Conservation (phyloP, 2,888 invertebrate species). For the Drosophila nr. fundita region DNA sequence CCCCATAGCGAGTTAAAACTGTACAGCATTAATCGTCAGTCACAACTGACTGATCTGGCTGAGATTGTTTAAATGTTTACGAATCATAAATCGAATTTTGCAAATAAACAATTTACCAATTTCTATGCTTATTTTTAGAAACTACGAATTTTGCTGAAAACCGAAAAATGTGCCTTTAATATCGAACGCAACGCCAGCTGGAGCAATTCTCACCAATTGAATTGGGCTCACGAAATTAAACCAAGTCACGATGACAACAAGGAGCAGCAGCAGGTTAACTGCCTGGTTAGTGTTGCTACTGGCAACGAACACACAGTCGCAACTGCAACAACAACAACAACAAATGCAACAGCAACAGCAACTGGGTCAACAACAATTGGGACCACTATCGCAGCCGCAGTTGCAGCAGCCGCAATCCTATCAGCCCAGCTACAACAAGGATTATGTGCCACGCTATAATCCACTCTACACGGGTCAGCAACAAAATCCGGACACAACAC, state of each 20-base stretch:
- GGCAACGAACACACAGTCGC: slow-evolving; percentile 40
- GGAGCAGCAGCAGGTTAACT: slow-evolving; percentile 15
- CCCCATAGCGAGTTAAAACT: neutral
- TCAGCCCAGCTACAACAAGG: slow-evolving; percentile 78
- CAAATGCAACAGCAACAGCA: slow-evolving; percentile 32
- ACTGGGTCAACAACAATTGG: slow-evolving; percentile 26
- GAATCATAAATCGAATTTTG: slow-evolving; percentile 42
- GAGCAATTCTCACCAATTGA: slow-evolving; percentile 39
- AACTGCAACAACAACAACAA: slow-evolving; percentile 45
- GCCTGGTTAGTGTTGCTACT: slow-evolving; percentile 39
- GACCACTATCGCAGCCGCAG: slow-evolving; percentile 29
- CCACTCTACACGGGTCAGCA: slow-evolving; percentile 78
- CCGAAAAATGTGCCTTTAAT: slow-evolving; percentile 75
- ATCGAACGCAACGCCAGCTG: slow-evolving; percentile 32
- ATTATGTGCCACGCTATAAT: slow-evolving; percentile 83
- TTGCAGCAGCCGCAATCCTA: slow-evolving; percentile 58
- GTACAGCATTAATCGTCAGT: slow-evolving; percentile 9
- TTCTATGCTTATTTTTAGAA: slow-evolving; percentile 59
- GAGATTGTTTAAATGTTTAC: slow-evolving; percentile 60
- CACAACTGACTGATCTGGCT: slow-evolving; percentile 9
- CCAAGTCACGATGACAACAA: slow-evolving; percentile 57
- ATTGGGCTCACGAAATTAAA: slow-evolving; percentile 28
- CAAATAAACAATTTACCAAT: slow-evolving; percentile 57
- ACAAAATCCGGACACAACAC: slow-evolving; percentile 62
- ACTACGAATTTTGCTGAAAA: slow-evolving; percentile 33